Conservation (phyloP, 1,140 invertebrate species). For the Drosophila bipectinata region DNA sequence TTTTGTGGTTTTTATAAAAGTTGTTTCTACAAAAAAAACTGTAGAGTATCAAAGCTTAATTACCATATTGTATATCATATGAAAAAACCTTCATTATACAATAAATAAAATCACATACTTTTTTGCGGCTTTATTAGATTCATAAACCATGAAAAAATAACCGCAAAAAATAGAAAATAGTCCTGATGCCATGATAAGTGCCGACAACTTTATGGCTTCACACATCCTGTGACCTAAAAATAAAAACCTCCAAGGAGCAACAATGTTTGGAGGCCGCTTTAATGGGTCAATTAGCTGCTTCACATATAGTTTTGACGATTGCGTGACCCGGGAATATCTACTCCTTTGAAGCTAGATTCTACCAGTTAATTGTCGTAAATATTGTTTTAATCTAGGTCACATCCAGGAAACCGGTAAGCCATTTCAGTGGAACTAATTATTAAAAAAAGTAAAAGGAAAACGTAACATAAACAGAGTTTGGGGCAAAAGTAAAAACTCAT, state of each 20-base stretch:
- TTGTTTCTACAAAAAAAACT: no score
- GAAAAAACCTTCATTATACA: not conserved
- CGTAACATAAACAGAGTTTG: not conserved
- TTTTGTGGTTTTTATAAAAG: no score
- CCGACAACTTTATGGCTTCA: conserved; percentile 36
- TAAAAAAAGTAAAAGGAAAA: conserved; percentile 13
- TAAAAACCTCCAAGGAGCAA: conserved; percentile 16
- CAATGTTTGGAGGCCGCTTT: conserved; percentile 25
- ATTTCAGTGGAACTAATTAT: conserved; percentile 27
- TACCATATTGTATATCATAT: not conserved
- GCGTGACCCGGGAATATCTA: conserved; percentile 44
- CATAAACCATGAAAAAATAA: not conserved
- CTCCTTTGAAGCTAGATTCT: not conserved
- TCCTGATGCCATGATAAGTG: not conserved
- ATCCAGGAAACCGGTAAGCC: conserved; percentile 3
- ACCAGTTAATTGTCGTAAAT: conserved; percentile 20
- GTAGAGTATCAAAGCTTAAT: no score
- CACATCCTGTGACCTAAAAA: conserved; percentile 39
- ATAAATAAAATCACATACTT: not conserved
- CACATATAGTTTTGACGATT: conserved; percentile 29
- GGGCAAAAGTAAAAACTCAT: conserved; percentile 32
- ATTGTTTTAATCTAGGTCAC: conserved; percentile 32
- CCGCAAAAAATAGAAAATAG: conserved; percentile 10
- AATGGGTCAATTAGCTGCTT: conserved; percentile 46
- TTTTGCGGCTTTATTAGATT: not conserved